These are phyloP conservation scores for Bubalus kerabau DNA, from an alignment of 2,113 vertebrate genomes.

Conservation along the genomic window DNA sequence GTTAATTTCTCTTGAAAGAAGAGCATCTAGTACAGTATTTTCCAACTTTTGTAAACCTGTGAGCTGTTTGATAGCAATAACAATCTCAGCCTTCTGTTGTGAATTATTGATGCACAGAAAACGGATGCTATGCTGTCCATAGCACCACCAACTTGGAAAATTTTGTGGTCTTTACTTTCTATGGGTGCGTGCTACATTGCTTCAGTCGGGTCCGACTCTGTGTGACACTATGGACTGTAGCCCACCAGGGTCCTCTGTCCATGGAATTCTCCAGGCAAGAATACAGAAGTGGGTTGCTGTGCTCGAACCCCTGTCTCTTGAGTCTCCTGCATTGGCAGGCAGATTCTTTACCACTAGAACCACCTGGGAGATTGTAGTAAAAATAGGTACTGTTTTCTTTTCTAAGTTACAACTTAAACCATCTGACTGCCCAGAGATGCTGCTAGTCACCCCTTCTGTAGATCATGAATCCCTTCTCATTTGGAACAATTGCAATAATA, in stretches of 20 bases:
- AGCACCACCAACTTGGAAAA: neutral
- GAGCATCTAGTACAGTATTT: neutral
- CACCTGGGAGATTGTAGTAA: neutral
- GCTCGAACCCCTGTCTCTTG: neutral
- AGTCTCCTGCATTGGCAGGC: neutral
- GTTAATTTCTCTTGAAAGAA: slow-evolving; percentile 47
- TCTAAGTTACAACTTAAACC: neutral
- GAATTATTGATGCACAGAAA: neutral
- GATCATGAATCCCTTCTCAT: neutral
- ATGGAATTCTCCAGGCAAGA: neutral
- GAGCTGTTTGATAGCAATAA: neutral
- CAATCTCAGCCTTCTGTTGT: neutral
- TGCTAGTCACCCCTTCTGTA: neutral
- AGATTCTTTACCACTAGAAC: neutral
- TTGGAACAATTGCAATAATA: neutral
- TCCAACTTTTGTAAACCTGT: neutral
- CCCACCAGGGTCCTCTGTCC: neutral
- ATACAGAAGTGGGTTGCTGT: neutral
- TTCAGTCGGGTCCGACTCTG: neutral
- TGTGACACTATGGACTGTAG: neutral
- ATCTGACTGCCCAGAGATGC: neutral
- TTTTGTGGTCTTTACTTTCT: slow-evolving; percentile 20
- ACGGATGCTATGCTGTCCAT: neutral
- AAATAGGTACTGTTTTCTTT: neutral
- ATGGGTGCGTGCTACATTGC: neutral